Percentiles rank a stretch among this genome's conserved stretches.
Evolutionary conservation across 2,113 vertebrate genomes (phyloP).

Genomic region (Chrysemys picta): DNA sequence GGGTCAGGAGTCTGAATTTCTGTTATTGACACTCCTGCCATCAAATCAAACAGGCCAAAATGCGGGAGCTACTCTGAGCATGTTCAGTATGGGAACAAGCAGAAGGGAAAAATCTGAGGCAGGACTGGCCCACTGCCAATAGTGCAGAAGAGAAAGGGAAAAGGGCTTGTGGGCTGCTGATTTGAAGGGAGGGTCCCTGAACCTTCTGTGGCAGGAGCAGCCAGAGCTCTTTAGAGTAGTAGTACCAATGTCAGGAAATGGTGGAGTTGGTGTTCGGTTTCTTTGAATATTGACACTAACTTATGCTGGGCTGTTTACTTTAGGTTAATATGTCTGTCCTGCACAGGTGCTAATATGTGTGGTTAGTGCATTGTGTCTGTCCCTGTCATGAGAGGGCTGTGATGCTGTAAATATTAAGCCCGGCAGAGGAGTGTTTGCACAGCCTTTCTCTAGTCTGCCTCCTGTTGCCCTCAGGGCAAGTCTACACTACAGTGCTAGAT

Average conservation of each 20-base stretch:
- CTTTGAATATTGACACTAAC: conserved; percentile 54
- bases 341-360: conserved; percentile 56
- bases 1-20: not conserved
- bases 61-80: conserved; percentile 4
- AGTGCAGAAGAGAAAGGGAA: not conserved
- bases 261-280: conserved; percentile 51
- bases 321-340: conserved; percentile 66
- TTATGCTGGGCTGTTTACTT: conserved; percentile 59
- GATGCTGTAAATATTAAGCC: conserved; percentile 54
- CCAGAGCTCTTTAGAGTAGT: not conserved
- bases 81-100: not conserved
- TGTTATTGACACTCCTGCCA: not conserved
- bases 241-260: conserved; percentile 28
- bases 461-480: not conserved
- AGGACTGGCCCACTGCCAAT: not conserved
- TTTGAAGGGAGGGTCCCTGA: not conserved
- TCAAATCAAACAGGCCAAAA: not conserved
- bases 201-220: not conserved
- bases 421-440: conserved; percentile 45
- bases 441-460: conserved; percentile 34
- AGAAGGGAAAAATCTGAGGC: not conserved
- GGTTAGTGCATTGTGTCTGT: conserved; percentile 40
- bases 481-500: no score
- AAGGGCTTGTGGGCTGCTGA: not conserved
- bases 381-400: not conserved